Percentiles rank a stretch among this genome's conserved stretches.
These are phyloP conservation scores for Lasioglossum albipes DNA, from an alignment of 1,140 invertebrate genomes.

Conservation along the genomic window DNA sequence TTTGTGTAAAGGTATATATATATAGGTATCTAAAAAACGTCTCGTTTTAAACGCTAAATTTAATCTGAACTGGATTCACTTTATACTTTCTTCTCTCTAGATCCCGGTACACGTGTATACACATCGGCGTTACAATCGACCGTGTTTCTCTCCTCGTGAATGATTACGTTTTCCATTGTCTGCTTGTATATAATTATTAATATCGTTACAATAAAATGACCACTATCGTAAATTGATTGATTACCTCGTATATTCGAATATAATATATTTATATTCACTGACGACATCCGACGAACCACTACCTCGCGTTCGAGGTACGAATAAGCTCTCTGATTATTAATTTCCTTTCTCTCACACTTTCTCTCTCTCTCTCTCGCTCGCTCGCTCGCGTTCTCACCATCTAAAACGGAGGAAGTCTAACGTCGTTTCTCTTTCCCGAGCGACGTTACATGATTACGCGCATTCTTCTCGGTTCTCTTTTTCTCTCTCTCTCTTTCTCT, in stretches of 20 bases:
- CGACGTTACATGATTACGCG: slow-evolving; percentile 59
- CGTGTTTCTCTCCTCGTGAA: slow-evolving; percentile 1
- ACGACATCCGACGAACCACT: slow-evolving; percentile 14
- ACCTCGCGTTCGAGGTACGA: slow-evolving; percentile 12
- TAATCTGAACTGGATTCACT: slow-evolving; percentile 24
- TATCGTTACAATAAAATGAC: slow-evolving; percentile 54
- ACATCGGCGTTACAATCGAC: background rate
- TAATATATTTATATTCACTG: slow-evolving; percentile 38
- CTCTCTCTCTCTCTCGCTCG: background rate
- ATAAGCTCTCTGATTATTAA: slow-evolving; percentile 47
- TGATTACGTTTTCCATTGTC: slow-evolving; percentile 5
- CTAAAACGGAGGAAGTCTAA: slow-evolving; percentile 25
- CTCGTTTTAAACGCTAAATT: slow-evolving; percentile 14
- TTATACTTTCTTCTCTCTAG: background rate
- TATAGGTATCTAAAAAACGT: slow-evolving; percentile 47
- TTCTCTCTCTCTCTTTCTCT: no score
- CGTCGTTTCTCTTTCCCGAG: slow-evolving; percentile 15
- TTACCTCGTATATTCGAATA: slow-evolving; percentile 49
- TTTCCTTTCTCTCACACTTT: background rate
- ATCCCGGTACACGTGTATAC: slow-evolving; percentile 1
- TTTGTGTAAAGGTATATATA: slow-evolving; percentile 1
- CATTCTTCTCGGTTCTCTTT: background rate
- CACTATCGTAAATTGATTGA: slow-evolving; percentile 58
- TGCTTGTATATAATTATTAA: slow-evolving; percentile 19
- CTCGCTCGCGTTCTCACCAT: background rate